phyloP scores from a whole-genome alignment of 2,888 invertebrate species.

The Melieria picta region DNA sequence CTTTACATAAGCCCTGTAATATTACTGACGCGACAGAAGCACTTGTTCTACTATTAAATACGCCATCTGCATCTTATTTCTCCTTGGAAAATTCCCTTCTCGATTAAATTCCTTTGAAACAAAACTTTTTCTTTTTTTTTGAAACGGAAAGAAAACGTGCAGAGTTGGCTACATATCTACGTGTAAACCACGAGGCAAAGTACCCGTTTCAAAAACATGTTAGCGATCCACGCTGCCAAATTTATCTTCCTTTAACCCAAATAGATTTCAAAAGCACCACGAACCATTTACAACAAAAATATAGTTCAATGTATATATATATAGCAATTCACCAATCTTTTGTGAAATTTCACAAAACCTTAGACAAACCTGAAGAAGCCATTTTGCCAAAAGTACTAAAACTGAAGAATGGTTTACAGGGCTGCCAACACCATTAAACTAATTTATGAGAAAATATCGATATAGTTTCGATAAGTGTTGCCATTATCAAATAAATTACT shows the following conservation, averaged over 20 bases:
- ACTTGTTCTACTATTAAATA: too few species aligned
- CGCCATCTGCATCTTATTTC: too few species aligned
- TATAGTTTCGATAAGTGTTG: too few species aligned
- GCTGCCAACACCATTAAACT: neutral
- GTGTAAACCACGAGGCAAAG: conserved; percentile 40
- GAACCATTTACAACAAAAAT: neutral
- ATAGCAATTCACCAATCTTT: neutral
- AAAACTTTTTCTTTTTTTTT: too few species aligned
- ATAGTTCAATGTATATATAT: neutral
- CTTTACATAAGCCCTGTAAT: too few species aligned
- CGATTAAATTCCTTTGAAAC: too few species aligned
- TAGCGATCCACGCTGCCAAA: neutral
- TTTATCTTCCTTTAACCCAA: neutral
- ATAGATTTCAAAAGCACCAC: neutral
- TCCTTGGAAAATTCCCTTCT: too few species aligned
- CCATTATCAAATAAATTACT: too few species aligned
- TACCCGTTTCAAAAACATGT: conserved; percentile 7
- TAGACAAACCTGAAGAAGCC: conserved; percentile 79
- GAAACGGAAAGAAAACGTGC: too few species aligned
- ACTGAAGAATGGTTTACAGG: neutral
- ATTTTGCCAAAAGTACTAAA: conserved; percentile 69
- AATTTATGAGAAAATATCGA: too few species aligned
- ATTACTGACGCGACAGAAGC: too few species aligned
- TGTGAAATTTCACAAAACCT: conserved; percentile 37
- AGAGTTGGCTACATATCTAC: too few species aligned